Base-by-base conservation (phyloP, 2,113 vertebrate genomes). In the Galemys pyrenaicus region DNA sequence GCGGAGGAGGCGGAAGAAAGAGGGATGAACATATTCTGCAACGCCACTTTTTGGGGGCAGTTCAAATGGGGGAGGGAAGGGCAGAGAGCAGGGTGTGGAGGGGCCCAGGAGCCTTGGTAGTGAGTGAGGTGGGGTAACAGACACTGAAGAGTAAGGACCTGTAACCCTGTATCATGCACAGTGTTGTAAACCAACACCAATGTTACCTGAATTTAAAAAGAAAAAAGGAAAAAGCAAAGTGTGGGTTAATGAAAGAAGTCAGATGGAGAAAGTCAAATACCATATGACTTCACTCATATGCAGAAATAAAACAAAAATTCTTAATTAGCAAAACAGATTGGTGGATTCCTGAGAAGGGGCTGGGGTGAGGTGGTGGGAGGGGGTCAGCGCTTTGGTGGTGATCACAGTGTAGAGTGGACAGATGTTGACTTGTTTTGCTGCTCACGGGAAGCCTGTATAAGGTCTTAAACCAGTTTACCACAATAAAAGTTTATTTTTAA, bases 1-100 rank as follows among this genome's bases (percentile, higher is more conserved):
- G 12, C 4, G 54, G 12, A 1, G 2, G 28, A 51, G 78, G 11
- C 0, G n/a, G 24, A 17, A 6, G 24, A 51, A 10, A 4, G 6
- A 28, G 32, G 30, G 9, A 54, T 7, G 6, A 22, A 22, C 22
- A 56, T 56, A 56, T 56, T 56, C 54, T 56, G 54, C 54, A 1
- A 22, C 54, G 20, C 19, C 22, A 7, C 54, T 56, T 22, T 56
- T 22, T 56, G 19, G 35, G 37, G 13, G 19, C 39, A 35, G 2
- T 2, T 9, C 11, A 22, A 70, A 24, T 22, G 4, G 20, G 67
- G 35, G 19, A 70, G 37, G 64, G 9, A 20, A 20, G 20, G 17
- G 13, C 12, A 68, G 35, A 19, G 32, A 67, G 30, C 64, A 35
- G n/a, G 51, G 51, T 54, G 51, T 54, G 51, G 16, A 54, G 51